Conservation (phyloP, 1,140 invertebrate genomes). For the Zaprionus ornatus region DNA sequence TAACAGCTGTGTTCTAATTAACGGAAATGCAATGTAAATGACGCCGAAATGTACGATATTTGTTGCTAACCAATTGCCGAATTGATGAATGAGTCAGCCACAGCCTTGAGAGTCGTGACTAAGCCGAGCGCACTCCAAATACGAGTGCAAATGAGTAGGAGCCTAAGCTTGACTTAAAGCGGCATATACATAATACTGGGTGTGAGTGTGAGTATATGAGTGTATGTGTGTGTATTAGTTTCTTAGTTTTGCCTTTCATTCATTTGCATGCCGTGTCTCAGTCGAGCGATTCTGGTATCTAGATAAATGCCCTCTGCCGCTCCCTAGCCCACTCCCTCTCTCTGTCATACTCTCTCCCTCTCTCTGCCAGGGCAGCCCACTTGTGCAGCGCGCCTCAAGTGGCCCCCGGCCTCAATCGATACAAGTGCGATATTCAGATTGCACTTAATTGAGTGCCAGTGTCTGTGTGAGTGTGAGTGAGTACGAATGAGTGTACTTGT, state of each 20-base stretch:
- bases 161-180: constrained; percentile 32
- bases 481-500: neutral
- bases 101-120: constrained; percentile 49
- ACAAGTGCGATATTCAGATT: constrained; percentile 52
- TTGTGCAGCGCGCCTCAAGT: constrained; percentile 49
- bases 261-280: constrained; percentile 57
- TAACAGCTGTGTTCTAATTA: constrained; percentile 37
- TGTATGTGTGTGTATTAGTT: constrained; percentile 38
- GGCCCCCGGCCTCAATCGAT: constrained; percentile 45
- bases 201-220: constrained; percentile 14
- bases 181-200: neutral
- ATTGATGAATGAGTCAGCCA: constrained; percentile 39
- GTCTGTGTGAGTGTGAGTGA: neutral
- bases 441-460: constrained; percentile 18
- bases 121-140: constrained; percentile 45
- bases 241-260: constrained; percentile 37
- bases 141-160: constrained; percentile 47
- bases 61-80: constrained; percentile 35
- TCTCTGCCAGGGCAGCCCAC: constrained; percentile 20
- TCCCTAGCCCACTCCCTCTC: neutral
- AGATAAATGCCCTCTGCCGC: constrained; percentile 46
- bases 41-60: constrained; percentile 24
- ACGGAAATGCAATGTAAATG: constrained; percentile 48
- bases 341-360: neutral
- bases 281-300: constrained; percentile 66